These are phyloP conservation scores for Myotis lucifugus DNA, from an alignment of 2,113 vertebrate species.

Conservation along the genomic window DNA sequence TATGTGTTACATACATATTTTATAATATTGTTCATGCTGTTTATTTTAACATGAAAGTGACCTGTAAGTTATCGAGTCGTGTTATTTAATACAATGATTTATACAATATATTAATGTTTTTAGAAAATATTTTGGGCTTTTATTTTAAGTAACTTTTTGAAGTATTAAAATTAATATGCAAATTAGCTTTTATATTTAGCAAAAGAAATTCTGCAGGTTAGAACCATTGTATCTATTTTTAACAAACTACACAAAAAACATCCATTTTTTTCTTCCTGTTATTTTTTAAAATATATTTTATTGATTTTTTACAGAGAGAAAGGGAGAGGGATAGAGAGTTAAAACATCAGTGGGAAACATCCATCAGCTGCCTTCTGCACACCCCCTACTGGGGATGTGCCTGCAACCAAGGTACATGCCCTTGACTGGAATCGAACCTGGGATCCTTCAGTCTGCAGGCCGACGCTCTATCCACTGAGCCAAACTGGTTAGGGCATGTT, in stretches of 20 bases:
- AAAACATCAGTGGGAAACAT: background rate
- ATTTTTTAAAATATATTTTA: background rate
- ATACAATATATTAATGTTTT: background rate
- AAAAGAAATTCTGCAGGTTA: background rate
- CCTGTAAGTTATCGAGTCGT: background rate
- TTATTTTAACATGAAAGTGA: background rate
- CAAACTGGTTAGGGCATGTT: background rate
- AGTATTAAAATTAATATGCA: conserved; percentile 29
- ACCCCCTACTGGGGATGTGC: background rate
- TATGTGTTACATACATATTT: too few species aligned
- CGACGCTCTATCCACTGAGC: too few species aligned
- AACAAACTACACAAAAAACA: background rate
- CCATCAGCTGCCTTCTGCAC: background rate
- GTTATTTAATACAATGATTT: background rate
- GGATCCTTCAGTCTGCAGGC: too few species aligned
- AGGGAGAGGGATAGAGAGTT: too few species aligned
- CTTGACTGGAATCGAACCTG: background rate
- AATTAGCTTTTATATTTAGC: conserved; percentile 30
- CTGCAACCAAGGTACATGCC: background rate
- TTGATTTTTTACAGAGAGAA: background rate
- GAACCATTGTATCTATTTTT: background rate
- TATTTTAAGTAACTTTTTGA: conserved; percentile 10
- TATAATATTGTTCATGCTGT: background rate
- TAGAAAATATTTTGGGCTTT: background rate
- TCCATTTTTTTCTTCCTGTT: background rate